phyloP scores from a whole-genome alignment of 2,888 invertebrate species.

The Caenorhabditis afra region DNA sequence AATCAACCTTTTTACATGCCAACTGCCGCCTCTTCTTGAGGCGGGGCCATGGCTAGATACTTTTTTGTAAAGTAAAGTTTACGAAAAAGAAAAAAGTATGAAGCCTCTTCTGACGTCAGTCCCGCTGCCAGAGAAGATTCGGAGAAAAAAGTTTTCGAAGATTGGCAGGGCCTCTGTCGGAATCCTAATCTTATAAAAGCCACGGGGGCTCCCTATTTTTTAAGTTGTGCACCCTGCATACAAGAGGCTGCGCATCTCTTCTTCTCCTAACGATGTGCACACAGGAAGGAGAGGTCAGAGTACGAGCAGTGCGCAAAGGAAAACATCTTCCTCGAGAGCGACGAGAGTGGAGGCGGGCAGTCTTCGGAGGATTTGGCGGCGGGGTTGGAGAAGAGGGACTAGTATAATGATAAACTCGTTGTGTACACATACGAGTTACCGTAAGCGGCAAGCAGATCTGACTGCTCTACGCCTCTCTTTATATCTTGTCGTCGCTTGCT shows the following conservation, averaged over 20 bases:
- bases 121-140: neutral
- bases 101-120: slow-evolving; percentile 6
- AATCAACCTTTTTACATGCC: slow-evolving; percentile 43
- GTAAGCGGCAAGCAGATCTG: slow-evolving; percentile 42
- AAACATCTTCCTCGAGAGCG: slow-evolving; percentile 50
- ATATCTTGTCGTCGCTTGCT: neutral
- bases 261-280: slow-evolving; percentile 37
- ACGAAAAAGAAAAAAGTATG: slow-evolving; percentile 10
- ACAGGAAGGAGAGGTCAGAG: slow-evolving; percentile 59
- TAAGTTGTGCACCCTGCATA: slow-evolving; percentile 22
- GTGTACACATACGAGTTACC: slow-evolving; percentile 45
- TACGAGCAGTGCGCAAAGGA: slow-evolving; percentile 46
- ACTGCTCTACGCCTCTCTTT: neutral
- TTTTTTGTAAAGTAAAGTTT: slow-evolving; percentile 12
- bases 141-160: slow-evolving; percentile 17
- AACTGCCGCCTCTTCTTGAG: slow-evolving; percentile 10
- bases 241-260: slow-evolving; percentile 20
- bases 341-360: slow-evolving; percentile 35
- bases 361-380: slow-evolving; percentile 38
- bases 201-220: slow-evolving; percentile 20
- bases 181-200: slow-evolving; percentile 33
- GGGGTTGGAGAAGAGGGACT: slow-evolving; percentile 23
- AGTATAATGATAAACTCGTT: slow-evolving; percentile 52
- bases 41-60: slow-evolving; percentile 9
- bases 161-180: neutral